A percentile compares a stretch with the other conserved stretches of the same genome.
These are phyloP conservation scores for Albula goreensis DNA, from an alignment of 2,113 vertebrate genomes.

Conservation along the genomic window DNA sequence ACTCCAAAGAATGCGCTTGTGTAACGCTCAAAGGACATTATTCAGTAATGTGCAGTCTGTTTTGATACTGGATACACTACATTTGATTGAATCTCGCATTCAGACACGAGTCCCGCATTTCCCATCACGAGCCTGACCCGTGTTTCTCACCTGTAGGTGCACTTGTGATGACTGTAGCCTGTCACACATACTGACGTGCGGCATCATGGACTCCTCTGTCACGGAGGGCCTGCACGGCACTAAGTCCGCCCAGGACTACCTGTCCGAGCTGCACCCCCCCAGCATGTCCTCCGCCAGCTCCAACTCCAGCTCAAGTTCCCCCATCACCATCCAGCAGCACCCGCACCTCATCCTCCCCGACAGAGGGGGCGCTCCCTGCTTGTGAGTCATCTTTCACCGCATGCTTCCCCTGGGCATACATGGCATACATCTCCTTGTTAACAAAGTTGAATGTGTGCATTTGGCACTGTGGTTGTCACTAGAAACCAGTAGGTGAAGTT, in stretches of 20 bases:
- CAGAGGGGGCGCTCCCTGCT: constrained; percentile 68
- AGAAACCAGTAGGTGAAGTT: too few relatives aligned
- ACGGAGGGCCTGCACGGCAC: constrained; percentile 73
- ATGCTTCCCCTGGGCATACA: not conserved
- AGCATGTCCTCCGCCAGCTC: constrained; percentile 78
- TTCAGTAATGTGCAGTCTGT: too few relatives aligned
- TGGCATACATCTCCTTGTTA: too few relatives aligned
- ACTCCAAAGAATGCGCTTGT: too few relatives aligned
- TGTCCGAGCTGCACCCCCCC: constrained; percentile 73
- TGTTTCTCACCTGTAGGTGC: constrained; percentile 62
- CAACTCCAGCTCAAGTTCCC: constrained; percentile 77
- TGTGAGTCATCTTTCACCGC: constrained; percentile 65
- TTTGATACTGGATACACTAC: not conserved
- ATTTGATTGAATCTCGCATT: too few relatives aligned
- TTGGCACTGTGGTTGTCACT: too few relatives aligned
- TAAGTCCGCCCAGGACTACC: constrained; percentile 69
- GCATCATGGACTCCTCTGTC: constrained; percentile 76
- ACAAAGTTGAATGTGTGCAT: too few relatives aligned
- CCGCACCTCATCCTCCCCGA: constrained; percentile 72
- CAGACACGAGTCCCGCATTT: too few relatives aligned
- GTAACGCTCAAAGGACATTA: too few relatives aligned
- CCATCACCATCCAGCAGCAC: constrained; percentile 70
- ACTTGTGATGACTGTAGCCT: constrained; percentile 84
- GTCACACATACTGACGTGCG: constrained; percentile 81
- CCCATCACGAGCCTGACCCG: not conserved